Conservation (phyloP, 2,888 invertebrate genomes). For the Oscheius sp. region DNA sequence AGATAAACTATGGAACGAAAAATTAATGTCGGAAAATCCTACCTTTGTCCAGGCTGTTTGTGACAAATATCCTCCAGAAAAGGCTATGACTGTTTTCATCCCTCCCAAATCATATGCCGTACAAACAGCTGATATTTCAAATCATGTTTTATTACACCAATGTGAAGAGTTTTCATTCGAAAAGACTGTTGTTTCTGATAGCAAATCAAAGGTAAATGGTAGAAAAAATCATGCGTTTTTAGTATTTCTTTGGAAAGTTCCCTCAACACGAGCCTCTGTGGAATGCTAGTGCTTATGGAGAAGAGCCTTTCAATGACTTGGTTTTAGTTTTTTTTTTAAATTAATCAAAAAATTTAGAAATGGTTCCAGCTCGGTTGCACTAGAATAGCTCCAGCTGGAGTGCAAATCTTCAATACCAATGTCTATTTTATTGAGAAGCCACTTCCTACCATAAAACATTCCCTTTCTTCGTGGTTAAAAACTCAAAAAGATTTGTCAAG, state of each 20-base stretch:
- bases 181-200: neutral
- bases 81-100: neutral
- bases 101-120: neutral
- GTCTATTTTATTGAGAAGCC: neutral
- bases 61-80: neutral
- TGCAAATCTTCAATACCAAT: neutral
- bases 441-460: neutral
- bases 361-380: neutral
- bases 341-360: neutral
- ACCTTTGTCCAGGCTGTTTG: neutral
- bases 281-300: neutral
- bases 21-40: no score
- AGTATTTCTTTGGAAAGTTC: slow-evolving; percentile 4
- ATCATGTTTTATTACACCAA: neutral
- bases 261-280: neutral
- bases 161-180: neutral
- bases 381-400: neutral
- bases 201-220: neutral
- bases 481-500: neutral
- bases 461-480: neutral
- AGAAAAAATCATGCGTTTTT: neutral
- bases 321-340: neutral
- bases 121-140: neutral
- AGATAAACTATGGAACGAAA: slow-evolving; percentile 1
- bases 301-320: neutral